Evolutionary conservation across 1,140 invertebrate species (phyloP).

Genomic region (Hetaerina americana): DNA sequence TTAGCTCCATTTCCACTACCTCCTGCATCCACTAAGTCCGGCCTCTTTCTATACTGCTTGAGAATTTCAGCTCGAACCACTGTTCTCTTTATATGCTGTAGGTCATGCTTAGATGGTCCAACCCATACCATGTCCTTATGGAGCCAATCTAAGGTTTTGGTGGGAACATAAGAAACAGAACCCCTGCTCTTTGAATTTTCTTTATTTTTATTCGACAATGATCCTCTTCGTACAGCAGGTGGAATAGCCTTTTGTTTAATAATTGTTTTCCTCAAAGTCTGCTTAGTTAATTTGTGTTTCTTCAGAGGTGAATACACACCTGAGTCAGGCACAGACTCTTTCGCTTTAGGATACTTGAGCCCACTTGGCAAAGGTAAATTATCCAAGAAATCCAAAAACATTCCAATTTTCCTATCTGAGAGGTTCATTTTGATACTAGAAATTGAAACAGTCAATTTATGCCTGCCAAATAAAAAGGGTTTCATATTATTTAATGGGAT

Average conservation of each 20-base stretch:
- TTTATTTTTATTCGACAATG: no score
- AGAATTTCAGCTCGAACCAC: neutral
- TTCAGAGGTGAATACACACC: neutral
- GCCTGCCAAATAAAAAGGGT: constrained; percentile 36
- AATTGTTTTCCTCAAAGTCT: neutral
- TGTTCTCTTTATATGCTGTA: neutral
- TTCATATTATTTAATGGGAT: no score
- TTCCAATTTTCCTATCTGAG: constrained; percentile 55
- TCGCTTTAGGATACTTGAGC: neutral
- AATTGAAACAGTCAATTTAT: constrained; percentile 62
- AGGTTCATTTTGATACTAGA: constrained; percentile 62
- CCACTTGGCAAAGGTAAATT: constrained; percentile 38
- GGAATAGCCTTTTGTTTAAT: no score
- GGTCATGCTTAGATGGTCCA: constrained; percentile 12
- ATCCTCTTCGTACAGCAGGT: no score
- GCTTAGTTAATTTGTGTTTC: neutral
- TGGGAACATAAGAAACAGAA: no score
- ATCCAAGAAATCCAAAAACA: constrained; percentile 52
- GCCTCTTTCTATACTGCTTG: neutral
- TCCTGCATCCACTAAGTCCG: neutral
- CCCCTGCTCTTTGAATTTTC: no score
- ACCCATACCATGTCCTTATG: constrained; percentile 10
- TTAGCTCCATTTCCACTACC: constrained; percentile 10
- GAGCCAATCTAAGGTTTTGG: constrained; percentile 1
- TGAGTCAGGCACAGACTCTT: neutral